Base-by-base conservation (phyloP, 2,113 vertebrate genomes). In the Leptodactylus fuscus region DNA sequence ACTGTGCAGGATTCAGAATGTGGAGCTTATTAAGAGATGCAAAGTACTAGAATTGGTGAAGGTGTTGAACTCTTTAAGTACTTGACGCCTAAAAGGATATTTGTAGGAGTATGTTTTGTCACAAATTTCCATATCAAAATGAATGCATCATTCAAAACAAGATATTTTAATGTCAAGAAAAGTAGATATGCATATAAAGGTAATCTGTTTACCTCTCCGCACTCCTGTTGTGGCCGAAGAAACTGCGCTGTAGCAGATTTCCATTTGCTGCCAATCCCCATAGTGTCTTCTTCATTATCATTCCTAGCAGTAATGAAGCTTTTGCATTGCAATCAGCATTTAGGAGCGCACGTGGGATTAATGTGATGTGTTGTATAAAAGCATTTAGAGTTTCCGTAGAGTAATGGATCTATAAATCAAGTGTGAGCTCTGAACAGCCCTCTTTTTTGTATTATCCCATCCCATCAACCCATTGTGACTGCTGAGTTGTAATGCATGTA, bases 241-340 rank as follows among this genome's bases (percentile, higher is more conserved):
- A 53, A 20, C 27, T 34, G 15, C 22, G 27, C 46, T 16, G 29
- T 53, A 11, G 74, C 44, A 77, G 48, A 18, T 51, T 53, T 51
- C 46, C 2, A 32, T 53, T 77, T 51, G 34, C 27, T 75, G 48
- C 53, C 46, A 77, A 22, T 77, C 46, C 74, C 73, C 74, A 53
- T 77, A 53, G 48, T 53, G 48, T 53, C 46, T 29, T 49, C 44
- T 51, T 76, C 44, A 29, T 49, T 51, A 51, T 32, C 24, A 49
- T 51, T 76, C 44, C 46, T 29, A 76, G 46, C 22, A 71, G 69
- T 41, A 41, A 41, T 76, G 51, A 51, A 29, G 24, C 18, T 29
- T 49, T 29, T 51, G 73, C 7, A 49, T 51, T 74, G 71, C 71
- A 69, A 69, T 74, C 70, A 46, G 5, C 20, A 15, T 22, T 74